These are phyloP conservation scores for Petrocephalus schoutedeni DNA, from an alignment of 2,797 vertebrate species.

Conservation along the genomic window DNA sequence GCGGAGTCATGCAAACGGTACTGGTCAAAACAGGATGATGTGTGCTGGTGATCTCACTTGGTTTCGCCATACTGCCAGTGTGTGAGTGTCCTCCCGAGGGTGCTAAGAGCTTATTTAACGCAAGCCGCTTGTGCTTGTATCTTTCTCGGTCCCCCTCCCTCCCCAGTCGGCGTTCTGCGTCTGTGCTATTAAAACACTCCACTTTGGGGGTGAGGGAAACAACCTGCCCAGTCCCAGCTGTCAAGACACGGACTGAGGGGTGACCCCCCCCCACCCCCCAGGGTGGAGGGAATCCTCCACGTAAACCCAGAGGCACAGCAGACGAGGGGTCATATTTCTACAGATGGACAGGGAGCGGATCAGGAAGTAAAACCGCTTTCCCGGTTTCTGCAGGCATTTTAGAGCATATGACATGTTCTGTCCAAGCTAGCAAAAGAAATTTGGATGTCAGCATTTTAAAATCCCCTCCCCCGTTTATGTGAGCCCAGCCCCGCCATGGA, in stretches of 20 bases:
- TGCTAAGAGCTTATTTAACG: background rate
- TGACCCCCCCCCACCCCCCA: background rate
- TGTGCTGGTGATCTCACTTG: background rate
- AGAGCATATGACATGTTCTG: background rate
- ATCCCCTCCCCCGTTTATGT: background rate
- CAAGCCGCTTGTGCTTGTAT: background rate
- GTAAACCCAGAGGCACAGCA: background rate
- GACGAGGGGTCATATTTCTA: background rate
- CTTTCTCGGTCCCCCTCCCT: background rate
- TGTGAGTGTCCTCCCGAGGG: background rate
- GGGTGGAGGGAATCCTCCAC: background rate
- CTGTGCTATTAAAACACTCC: background rate
- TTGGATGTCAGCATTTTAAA: background rate
- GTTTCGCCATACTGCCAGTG: background rate
- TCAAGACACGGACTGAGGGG: background rate
- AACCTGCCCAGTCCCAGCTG: background rate
- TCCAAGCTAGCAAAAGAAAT: background rate
- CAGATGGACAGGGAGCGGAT: background rate
- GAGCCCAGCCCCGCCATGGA: background rate
- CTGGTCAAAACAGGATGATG: background rate
- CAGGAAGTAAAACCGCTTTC: background rate
- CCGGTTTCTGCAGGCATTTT: background rate
- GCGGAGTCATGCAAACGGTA: constrained; percentile 14
- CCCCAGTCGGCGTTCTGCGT: background rate
- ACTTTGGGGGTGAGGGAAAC: background rate